Base-by-base conservation (phyloP, 2,888 invertebrate species). In the Thalpophila matura region DNA sequence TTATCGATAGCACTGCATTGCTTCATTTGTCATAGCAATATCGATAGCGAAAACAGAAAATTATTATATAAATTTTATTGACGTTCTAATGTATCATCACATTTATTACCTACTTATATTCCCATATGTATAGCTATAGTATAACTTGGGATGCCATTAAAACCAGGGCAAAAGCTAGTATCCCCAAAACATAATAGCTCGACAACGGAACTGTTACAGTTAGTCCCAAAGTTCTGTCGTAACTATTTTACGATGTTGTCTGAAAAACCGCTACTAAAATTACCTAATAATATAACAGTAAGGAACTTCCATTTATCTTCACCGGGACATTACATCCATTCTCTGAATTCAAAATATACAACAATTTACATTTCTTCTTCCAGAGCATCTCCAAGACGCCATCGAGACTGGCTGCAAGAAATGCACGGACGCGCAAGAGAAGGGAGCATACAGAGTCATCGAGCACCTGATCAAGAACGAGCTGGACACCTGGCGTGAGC, bases 331-430 rank as follows among this genome's bases (percentile, higher is more conserved):
- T 22, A n/a, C n/a, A 7, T 10, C 3, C 5, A 18, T n/a, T n/a
- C n/a, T n/a, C n/a, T n/a, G n/a, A 37, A 18, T 1, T 18, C 2
- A 1, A 16, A 29, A 42, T 24, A 1, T 40, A 7, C 29, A 35
- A 35, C 16, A 12, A 9, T 14, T 3, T 3, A 12, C 0, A 10
- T 55, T 40, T 54, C 14, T 60, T 10, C 53, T 75, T 89, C 2
- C 89, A 97, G 97, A 92, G 18, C 82, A 95, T 31, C 86, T 97
- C 7, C 96, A 96, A 26, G 97, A 97, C 62, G 97, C 97, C 0
- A 87, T 97, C 38, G 90, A 94, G 68, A 96, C 95, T 4, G 96
- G 96, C 49, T 97, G 97, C 86, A 79, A 83, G 54, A 96, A 97
- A 85, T 97, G 97, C 85, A 96, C 96, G 24, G 96, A 96, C 31